Percentiles rank a stretch among this genome's conserved stretches.
Evolutionary conservation across 1,140 invertebrate genomes (phyloP).

Genomic region (Brachionus rotundiformis): DNA sequence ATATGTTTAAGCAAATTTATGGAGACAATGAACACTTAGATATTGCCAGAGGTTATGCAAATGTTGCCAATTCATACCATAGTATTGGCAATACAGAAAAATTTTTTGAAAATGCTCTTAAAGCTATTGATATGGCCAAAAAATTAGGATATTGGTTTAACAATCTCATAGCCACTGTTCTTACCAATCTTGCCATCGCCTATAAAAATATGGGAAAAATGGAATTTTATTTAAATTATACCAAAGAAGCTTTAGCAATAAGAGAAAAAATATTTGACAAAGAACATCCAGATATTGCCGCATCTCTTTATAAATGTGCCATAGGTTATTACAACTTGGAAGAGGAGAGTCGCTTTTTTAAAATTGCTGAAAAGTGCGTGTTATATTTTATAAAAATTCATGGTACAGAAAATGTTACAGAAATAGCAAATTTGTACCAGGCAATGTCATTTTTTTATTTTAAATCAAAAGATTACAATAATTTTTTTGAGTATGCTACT

Average conservation of each 20-base stretch:
- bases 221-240: not conserved
- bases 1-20: not conserved
- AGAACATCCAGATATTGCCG: not conserved
- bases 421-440: not conserved
- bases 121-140: not conserved
- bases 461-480: not conserved
- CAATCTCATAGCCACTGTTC: not conserved
- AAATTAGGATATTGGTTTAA: not conserved
- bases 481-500: not conserved
- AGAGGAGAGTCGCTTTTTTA: not conserved
- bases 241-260: not conserved
- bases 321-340: not conserved
- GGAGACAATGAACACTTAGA: not conserved
- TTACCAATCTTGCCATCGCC: not conserved
- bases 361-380: not conserved
- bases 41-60: not conserved
- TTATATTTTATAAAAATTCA: not conserved
- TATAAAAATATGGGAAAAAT: constrained; percentile 6
- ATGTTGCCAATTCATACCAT: not conserved
- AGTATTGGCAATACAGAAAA: not conserved
- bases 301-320: not conserved
- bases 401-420: not conserved
- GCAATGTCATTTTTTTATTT: not conserved
- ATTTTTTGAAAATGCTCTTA: constrained; percentile 11
- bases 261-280: constrained; percentile 23